Percentiles rank a stretch among this genome's conserved stretches.
These are phyloP conservation scores for Ptychobarbus kaznakovi DNA, from an alignment of 2,797 vertebrate genomes.

Conservation along the genomic window DNA sequence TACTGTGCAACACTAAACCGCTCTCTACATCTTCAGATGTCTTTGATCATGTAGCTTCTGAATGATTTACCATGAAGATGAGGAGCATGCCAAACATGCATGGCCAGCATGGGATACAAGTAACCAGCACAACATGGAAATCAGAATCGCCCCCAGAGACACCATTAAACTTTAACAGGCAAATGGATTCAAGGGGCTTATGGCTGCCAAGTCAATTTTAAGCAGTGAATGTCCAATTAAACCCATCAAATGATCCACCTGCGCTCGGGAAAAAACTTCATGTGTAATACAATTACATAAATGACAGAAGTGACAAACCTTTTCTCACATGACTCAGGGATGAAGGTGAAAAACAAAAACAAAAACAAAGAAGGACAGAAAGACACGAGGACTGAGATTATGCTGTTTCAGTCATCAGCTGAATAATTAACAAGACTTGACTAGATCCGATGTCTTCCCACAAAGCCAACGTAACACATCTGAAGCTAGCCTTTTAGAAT, in stretches of 20 bases:
- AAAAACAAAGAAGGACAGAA: constrained; percentile 12
- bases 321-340: constrained; percentile 24
- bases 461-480: constrained; percentile 40
- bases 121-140: constrained; percentile 65
- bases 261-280: constrained; percentile 26
- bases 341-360: constrained; percentile 16
- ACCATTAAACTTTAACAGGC: constrained; percentile 67
- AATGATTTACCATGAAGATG: constrained; percentile 71
- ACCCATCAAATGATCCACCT: constrained; percentile 8
- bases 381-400: constrained; percentile 26
- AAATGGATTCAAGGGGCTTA: constrained; percentile 34
- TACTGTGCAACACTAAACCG: constrained; percentile 61
- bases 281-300: constrained; percentile 37
- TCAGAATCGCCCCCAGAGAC: constrained; percentile 62
- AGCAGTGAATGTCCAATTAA: constrained; percentile 43
- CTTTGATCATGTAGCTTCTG: constrained; percentile 71
- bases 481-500: constrained; percentile 43
- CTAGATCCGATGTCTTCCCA: constrained; percentile 40
- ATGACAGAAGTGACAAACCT: constrained; percentile 41
- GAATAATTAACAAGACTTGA: constrained; percentile 53
- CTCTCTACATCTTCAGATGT: constrained; percentile 64
- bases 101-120: constrained; percentile 59
- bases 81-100: constrained; percentile 62
- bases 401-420: constrained; percentile 36
- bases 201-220: constrained; percentile 28